Conservation (phyloP, 2,113 vertebrate species). For the Carassius auratus region DNA sequence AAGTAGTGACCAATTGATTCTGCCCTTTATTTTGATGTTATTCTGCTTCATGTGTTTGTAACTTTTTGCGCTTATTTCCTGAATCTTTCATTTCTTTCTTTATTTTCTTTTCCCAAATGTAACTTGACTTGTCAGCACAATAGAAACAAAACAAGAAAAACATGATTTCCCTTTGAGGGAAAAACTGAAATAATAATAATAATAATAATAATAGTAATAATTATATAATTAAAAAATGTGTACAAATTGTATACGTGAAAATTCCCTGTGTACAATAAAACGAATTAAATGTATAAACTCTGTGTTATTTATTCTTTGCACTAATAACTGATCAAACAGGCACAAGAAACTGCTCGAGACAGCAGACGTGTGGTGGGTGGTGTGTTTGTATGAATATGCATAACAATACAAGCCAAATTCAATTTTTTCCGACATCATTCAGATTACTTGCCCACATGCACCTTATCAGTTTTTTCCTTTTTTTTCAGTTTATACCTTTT, state of each 20-base stretch:
- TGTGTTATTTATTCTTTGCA: slow-evolving; percentile 51
- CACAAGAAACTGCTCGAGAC: neutral
- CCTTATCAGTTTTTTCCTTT: neutral
- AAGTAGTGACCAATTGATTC: neutral
- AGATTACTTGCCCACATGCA: slow-evolving; percentile 26
- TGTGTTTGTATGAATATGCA: neutral
- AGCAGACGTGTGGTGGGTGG: neutral
- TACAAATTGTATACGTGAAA: slow-evolving; percentile 74
- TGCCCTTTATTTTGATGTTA: slow-evolving; percentile 29
- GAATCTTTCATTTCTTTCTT: slow-evolving; percentile 61
- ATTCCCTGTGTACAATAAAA: slow-evolving; percentile 77
- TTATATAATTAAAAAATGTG: slow-evolving; percentile 59
- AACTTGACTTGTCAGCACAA: slow-evolving; percentile 47
- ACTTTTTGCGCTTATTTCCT: slow-evolving; percentile 64
- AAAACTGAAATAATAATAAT: slow-evolving; percentile 37
- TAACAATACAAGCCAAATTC: neutral
- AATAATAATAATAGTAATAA: slow-evolving; percentile 19
- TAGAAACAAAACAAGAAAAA: slow-evolving; percentile 52
- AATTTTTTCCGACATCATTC: neutral
- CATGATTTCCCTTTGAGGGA: neutral
- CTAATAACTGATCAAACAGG: slow-evolving; percentile 18
- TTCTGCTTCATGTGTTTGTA: slow-evolving; percentile 61
- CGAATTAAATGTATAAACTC: slow-evolving; percentile 42
- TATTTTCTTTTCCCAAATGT: slow-evolving; percentile 58
- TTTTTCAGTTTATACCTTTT: slow-evolving; percentile 25